Evolutionary conservation across 2,888 invertebrate species (phyloP), one percentile per base, ranked within the genome.

Genomic region (Protonemura montana): DNA sequence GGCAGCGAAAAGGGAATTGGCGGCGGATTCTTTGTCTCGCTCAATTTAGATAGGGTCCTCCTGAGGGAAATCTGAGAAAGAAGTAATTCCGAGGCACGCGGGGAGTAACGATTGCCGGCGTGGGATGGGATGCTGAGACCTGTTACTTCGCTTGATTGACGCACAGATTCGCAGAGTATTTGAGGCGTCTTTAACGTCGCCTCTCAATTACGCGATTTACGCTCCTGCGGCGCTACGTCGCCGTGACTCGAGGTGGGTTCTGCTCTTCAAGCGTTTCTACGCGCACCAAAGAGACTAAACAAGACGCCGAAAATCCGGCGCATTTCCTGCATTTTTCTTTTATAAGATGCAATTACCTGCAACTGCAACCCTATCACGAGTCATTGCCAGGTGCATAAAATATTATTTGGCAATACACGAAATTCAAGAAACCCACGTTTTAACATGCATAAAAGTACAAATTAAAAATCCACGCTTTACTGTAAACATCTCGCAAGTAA

Each of bases 11-110:
- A 59, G 59, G 21, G 59, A 59, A 21, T 21, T 59, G 59, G 35
- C 35, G 35, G 35, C 35, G 35, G 21, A 21, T 59, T 59, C 59
- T 59, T 59, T 59, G 16, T 59, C 59, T 59, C 2, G 59, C 21
- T 21, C 59, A 21, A 59, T 21, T 41, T 21, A 21, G 59, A 59
- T 10, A 21, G 26, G 26, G n/a, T 27, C 29, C 30, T 81, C 81
- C 81, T 81, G 16, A 30, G 81, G 81, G 81, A 81, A 81, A 81
- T 81, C 81, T 81, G 30, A 6, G 81, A 30, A 29, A 30, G 81
- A 81, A 81, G 81, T 81, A 81, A 81, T 81, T 81, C 29, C 30
- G 30, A 7, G 81, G 81, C 28, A 0, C 29, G 81, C 29, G n/a
- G 28, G 28, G 81, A 78, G 78, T 26, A 78, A 28, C 27, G 27